Conservation (phyloP, 2,113 vertebrate genomes). For the Cryptomyrus ogoouensis region DNA sequence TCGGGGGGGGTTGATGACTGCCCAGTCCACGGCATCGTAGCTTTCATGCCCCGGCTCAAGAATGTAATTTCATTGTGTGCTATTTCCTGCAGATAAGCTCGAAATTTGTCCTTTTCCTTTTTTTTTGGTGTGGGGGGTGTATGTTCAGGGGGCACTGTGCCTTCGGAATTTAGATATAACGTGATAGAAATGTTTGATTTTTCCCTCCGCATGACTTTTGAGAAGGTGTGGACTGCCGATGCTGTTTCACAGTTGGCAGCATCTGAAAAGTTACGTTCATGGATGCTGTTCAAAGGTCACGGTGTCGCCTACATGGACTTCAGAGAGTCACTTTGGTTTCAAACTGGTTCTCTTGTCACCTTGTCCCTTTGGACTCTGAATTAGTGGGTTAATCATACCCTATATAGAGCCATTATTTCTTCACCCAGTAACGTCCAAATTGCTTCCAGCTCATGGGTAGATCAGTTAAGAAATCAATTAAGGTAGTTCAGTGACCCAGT, state of each 20-base stretch:
- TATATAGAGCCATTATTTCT: slow-evolving; percentile 50
- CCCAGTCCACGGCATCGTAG: slow-evolving; percentile 43
- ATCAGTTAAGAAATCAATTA: slow-evolving; percentile 44
- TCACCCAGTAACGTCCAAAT: slow-evolving; percentile 59
- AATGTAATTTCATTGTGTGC: slow-evolving; percentile 62
- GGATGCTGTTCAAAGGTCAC: background rate
- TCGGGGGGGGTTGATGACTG: slow-evolving; percentile 55
- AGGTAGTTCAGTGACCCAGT: slow-evolving; percentile 45
- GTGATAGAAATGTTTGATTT: background rate
- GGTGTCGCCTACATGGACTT: background rate
- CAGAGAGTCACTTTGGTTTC: background rate
- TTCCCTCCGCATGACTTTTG: background rate
- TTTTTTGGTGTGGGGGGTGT: slow-evolving; percentile 33
- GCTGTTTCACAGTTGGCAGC: background rate
- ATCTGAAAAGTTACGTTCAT: background rate
- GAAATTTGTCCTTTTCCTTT: slow-evolving; percentile 46
- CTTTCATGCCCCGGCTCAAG: slow-evolving; percentile 61
- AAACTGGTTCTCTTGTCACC: slow-evolving; percentile 37
- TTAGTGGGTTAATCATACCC: slow-evolving; percentile 53
- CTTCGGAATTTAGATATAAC: background rate
- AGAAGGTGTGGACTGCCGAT: background rate
- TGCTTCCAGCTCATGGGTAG: slow-evolving; percentile 55
- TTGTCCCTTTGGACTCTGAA: slow-evolving; percentile 22
- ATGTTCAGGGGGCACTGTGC: slow-evolving; percentile 1
- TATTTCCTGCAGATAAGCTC: slow-evolving; percentile 70